Base-by-base conservation (phyloP, 2,888 invertebrate species). In the Cryptophagus acutangulus region DNA sequence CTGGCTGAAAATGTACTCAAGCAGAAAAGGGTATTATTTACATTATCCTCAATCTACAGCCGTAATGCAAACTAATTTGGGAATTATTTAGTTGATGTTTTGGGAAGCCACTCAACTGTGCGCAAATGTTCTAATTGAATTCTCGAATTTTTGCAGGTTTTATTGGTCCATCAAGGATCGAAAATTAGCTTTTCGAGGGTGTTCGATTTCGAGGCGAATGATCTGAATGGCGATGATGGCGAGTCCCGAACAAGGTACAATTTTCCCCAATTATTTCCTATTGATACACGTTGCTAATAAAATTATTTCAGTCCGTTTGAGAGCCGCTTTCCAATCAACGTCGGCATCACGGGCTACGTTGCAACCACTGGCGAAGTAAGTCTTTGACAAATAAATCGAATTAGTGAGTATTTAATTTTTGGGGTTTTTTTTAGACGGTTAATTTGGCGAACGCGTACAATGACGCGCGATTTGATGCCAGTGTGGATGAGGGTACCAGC, bases 291-390 rank as follows among this genome's bases (percentile, higher is more conserved):
- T 29, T 33, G 13, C 17, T 9, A 16, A n/a, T n/a, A n/a, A n/a
- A n/a, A n/a, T n/a, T n/a, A n/a, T 74, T 74, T 52, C 68, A 84
- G 84, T 67, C 91, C 91, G 35, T 89, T 86, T 70, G 92, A 92
- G 69, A 89, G 89, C 61, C 78, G 94, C 52, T 94, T 94, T 71
- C 94, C 94, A 24, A 90, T 94, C 61, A 93, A 94, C 70, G 83
- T 94, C 52, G 94, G 94, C 44, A 92, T 95, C 62, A 93, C 93
- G 16, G 92, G 94, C 41, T 85, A 91, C 71, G 94, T 93, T 34
- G 94, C 94, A 38, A 89, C 91, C 29, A 93, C 92, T 42, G 94
- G 94, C 55, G 92, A 94, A 84, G 92, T 92, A 73, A 73, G 64
- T 51, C 16, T 33, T 2, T 41, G 26, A 40, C 10, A 20, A 36